Evolutionary conservation across 2,888 invertebrate genomes (phyloP), one percentile per base, ranked within the genome.

Genomic region (Monopis laevigella): DNA sequence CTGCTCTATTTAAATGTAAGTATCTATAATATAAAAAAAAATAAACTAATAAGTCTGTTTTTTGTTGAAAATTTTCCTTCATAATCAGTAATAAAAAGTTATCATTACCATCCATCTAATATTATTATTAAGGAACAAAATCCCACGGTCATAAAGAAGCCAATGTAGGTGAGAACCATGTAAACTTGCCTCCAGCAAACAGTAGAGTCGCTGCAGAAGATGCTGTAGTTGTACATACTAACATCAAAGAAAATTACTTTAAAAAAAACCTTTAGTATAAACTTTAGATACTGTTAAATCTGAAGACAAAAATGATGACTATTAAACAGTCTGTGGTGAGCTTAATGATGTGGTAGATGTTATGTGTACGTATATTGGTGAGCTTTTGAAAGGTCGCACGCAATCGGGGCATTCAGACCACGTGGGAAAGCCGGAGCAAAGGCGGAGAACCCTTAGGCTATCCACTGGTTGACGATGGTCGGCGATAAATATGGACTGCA

Each of bases 381-480:
- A 55, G 55, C 58, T 61, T 19, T 6, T 64, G 58, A 64, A 63
- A 68, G 73, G 72, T 73, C 71, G 63, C 80, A 80, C 77, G 80
- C 78, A 73, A 80, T 75, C 65, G 65, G 60, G 72, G 71, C 77
- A 78, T 78, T 80, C 71, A 54, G 69, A 59, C 66, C 80, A 80
- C 77, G 80, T 78, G 80, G 80, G 80, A 80, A 80, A 63, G 65
- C 62, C 55, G 52, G 50, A 55, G 58, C 55, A 54, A 52, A 69
- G 75, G 74, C 74, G 70, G 73, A 57, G 62, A 51, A 62, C 72
- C 77, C 69, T 52, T 55, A 50, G 77, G 77, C 75, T 53, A 62
- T 55, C 59, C 58, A 65, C 67, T 65, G 58, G 80, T 78, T 80
- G 80, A 80, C 80, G 78, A 78, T 80, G 62, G 17, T 60, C 63